phyloP scores from a whole-genome alignment of 2,888 invertebrate genomes.

The Amphiduros pacificus region DNA sequence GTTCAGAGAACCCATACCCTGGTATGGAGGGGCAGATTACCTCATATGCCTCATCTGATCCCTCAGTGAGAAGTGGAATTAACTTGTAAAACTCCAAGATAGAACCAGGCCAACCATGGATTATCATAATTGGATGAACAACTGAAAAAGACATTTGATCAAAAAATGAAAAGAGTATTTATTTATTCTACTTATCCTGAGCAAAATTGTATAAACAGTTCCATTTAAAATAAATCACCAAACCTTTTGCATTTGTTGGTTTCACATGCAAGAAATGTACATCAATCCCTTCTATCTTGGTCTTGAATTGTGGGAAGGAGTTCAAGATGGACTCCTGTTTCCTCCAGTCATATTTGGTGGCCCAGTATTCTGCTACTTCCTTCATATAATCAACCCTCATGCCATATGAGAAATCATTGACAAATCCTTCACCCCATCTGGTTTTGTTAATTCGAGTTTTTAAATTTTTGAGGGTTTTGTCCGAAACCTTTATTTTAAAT shows the following conservation, averaged over 20 bases:
- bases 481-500: background rate
- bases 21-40: slow-evolving; percentile 64
- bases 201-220: too few species aligned
- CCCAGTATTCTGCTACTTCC: background rate
- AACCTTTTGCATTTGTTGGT: slow-evolving; percentile 61
- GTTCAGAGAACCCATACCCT: slow-evolving; percentile 64
- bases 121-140: slow-evolving; percentile 74
- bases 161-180: too few species aligned
- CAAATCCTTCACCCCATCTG: slow-evolving; percentile 4
- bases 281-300: slow-evolving; percentile 75
- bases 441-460: slow-evolving; percentile 9
- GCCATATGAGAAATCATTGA: too few species aligned
- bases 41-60: slow-evolving; percentile 43
- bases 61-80: slow-evolving; percentile 59
- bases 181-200: too few species aligned
- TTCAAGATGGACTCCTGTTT: slow-evolving; percentile 74
- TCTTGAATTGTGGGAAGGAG: slow-evolving; percentile 73
- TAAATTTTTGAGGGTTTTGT: slow-evolving; percentile 11
- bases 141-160: too few species aligned
- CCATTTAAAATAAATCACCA: too few species aligned
- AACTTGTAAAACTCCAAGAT: slow-evolving; percentile 78
- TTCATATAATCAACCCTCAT: too few species aligned
- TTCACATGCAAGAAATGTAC: slow-evolving; percentile 77
- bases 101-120: slow-evolving; percentile 88
- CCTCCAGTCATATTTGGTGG: slow-evolving; percentile 69